Conservation (phyloP, 2,113 vertebrate species). For the Salvator merianae region DNA sequence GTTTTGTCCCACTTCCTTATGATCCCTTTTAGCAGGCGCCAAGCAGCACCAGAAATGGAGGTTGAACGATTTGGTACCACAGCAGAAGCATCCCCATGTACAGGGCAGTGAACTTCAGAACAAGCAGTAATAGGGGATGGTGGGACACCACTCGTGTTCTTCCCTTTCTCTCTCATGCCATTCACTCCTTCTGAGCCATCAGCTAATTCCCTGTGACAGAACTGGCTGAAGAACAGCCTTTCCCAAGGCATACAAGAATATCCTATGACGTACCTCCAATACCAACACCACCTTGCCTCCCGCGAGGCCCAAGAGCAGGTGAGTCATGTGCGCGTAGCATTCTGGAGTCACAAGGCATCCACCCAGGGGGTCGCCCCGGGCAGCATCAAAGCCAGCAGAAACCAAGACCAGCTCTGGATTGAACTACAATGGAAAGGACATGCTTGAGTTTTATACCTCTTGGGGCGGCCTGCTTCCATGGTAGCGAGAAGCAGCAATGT, state of each 20-base stretch:
- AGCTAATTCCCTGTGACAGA: background rate
- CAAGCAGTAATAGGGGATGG: too few relatives aligned
- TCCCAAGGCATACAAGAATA: background rate
- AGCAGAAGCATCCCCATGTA: background rate
- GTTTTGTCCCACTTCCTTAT: too few relatives aligned
- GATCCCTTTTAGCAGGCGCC: background rate
- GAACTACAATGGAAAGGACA: constrained; percentile 71
- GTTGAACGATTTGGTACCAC: background rate
- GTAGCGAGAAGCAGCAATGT: too few relatives aligned
- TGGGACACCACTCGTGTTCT: background rate
- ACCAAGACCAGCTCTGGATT: constrained; percentile 87
- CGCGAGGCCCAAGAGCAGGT: constrained; percentile 84
- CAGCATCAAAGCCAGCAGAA: constrained; percentile 90
- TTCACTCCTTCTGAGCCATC: background rate
- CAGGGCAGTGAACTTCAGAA: too few relatives aligned
- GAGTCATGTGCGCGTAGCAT: constrained; percentile 88
- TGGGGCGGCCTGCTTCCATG: too few relatives aligned
- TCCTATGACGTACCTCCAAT: constrained; percentile 76
- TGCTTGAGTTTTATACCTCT: too few relatives aligned
- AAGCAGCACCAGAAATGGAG: background rate
- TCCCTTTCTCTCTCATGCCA: too few relatives aligned
- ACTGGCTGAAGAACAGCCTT: too few relatives aligned
- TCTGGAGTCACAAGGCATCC: constrained; percentile 86
- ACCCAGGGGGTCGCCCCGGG: constrained; percentile 85
- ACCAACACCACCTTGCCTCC: constrained; percentile 81